Evolutionary conservation across 2,797 vertebrate genomes (phyloP), one percentile per base, ranked within the genome.

Genomic region (Perodicticus potto): DNA sequence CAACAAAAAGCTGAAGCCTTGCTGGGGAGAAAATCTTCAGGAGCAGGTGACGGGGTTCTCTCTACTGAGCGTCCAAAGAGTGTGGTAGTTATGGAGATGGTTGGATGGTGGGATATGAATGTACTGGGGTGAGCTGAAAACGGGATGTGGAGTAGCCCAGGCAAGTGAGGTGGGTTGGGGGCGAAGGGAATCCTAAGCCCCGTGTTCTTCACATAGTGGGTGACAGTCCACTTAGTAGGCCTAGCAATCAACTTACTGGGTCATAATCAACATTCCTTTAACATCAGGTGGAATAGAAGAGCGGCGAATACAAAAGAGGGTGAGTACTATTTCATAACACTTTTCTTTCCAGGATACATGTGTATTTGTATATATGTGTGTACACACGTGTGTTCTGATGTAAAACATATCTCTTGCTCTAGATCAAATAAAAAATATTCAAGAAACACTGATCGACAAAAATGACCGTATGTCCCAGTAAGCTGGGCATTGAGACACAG

Each of bases 401-500:
- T 20, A 80, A 92, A 93, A 40, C 10, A 61, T 63, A 69, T 70
- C 86, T 96, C 69, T 87, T 88, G 32, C 25, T 89, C 12, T 80
- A 72, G 40, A 91, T 80, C 76, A 93, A 94, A 61, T 81, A 23
- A 86, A 78, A 94, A 63, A 34, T 86, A 88, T 65, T 45, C 94
- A 49, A 78, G 78, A 97, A 94, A 89, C n/a, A 77, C 45, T 83
- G 70, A 63, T 94, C 45, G 83, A 45, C 86, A 91, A 86, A 96
- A 92, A 65, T 53, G 3, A 27, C 32, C 70, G 69, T 27, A 13
- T 3, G 86, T 89, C 43, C 61, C 22, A 81, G 45, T 37, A 55
- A 96, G 40, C 11, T 16, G 78, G 74, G 40, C 70, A 70, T 77
- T 86, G 49, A n/a, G 34, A 89, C 17, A 22, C 34, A n/a, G 72